Conservation (phyloP, 2,888 invertebrate genomes). For the Steinernema hermaphroditum region DNA sequence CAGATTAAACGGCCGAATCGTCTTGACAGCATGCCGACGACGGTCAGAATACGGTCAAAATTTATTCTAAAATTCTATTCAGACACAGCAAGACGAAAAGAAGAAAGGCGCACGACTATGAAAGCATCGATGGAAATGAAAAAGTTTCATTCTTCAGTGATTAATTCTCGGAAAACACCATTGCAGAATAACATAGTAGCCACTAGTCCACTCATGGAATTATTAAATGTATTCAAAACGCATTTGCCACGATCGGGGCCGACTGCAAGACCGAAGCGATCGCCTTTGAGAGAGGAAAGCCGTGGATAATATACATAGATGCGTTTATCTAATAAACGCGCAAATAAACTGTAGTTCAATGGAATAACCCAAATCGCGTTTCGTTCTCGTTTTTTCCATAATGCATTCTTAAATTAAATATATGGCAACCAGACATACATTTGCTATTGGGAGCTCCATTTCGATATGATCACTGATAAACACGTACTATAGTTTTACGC, state of each 20-base stretch:
- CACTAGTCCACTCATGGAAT: neutral
- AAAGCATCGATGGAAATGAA: neutral
- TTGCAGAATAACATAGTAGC: neutral
- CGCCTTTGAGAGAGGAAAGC: neutral
- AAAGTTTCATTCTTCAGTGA: neutral
- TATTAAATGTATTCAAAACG: neutral
- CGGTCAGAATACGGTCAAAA: neutral
- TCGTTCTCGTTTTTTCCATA: neutral
- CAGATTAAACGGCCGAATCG: neutral
- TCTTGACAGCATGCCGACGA: neutral
- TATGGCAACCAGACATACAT: constrained; percentile 5
- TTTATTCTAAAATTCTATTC: constrained; percentile 16
- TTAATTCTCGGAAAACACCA: neutral
- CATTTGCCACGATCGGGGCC: neutral
- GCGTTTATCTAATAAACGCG: neutral
- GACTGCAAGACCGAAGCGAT: neutral
- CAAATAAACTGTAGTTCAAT: neutral
- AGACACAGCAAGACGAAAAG: constrained; percentile 1
- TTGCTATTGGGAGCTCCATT: neutral
- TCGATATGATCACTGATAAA: too few relatives aligned
- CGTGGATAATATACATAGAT: neutral
- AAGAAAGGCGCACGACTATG: neutral
- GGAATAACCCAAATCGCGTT: neutral
- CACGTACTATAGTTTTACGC: too few relatives aligned
- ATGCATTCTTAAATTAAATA: constrained; percentile 12